Evolutionary conservation across 1,140 invertebrate genomes (phyloP).

Genomic region (Drosophila guanche): DNA sequence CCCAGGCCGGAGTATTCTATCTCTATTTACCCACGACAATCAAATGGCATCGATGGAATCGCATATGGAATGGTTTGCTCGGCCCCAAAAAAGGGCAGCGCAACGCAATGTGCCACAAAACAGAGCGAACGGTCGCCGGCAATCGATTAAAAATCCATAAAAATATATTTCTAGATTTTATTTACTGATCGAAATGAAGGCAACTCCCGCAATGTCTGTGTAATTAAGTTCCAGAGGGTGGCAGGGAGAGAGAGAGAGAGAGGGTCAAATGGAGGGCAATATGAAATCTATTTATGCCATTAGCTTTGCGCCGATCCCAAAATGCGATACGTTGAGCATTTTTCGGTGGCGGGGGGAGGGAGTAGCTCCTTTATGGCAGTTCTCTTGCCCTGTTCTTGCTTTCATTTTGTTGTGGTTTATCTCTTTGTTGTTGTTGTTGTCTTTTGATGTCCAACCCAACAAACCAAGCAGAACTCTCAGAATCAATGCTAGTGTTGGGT

Average conservation of each 20-base stretch:
- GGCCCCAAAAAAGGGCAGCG: conserved; percentile 34
- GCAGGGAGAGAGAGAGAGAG: background rate
- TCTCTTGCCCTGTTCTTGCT: background rate
- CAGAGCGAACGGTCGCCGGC: conserved; percentile 27
- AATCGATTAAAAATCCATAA: conserved; percentile 83
- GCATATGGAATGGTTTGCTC: conserved; percentile 24
- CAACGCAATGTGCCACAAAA: conserved; percentile 22
- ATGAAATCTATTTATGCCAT: conserved; percentile 82
- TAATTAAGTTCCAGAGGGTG: conserved; percentile 63
- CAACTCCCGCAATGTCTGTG: conserved; percentile 42
- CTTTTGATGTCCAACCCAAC: conserved; percentile 40
- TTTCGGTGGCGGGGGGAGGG: background rate
- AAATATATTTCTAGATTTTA: conserved; percentile 82
- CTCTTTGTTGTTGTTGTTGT: conserved; percentile 23
- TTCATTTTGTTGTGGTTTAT: conserved; percentile 48
- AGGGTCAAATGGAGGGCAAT: conserved; percentile 53
- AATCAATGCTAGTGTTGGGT: no score
- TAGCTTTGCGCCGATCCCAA: conserved; percentile 75
- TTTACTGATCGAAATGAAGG: conserved; percentile 67
- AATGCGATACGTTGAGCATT: conserved; percentile 55
- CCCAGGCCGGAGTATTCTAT: conserved; percentile 8
- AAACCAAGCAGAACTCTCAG: background rate
- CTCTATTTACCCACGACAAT: conserved; percentile 59
- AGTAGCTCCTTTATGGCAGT: conserved; percentile 51
- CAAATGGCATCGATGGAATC: conserved; percentile 51